A percentile compares a stretch with the other conserved stretches of the same genome.
Conservation (phyloP, 2,888 invertebrate species). For the Brachylomia viminalis region DNA sequence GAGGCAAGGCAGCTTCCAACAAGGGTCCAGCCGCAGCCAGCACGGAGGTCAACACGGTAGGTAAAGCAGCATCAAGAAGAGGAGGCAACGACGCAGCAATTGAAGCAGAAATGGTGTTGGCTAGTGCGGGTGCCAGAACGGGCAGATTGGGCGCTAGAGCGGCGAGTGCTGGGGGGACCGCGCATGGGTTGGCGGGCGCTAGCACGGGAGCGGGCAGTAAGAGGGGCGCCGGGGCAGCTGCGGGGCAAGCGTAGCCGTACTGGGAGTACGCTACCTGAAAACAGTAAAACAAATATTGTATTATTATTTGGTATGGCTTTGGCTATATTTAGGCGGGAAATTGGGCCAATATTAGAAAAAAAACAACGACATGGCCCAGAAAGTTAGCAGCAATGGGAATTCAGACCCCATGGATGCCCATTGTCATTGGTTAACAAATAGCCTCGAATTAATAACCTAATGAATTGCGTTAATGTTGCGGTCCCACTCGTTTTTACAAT, state of each 20-base stretch:
- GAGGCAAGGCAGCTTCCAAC: slow-evolving; percentile 69
- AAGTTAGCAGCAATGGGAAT: background rate
- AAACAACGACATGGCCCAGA: no score
- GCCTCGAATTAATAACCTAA: background rate
- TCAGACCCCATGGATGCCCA: background rate
- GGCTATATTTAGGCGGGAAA: no score
- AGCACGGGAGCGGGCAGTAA: slow-evolving; percentile 35
- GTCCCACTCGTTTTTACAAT: background rate
- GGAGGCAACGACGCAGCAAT: slow-evolving; percentile 70
- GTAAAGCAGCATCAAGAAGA: slow-evolving; percentile 75
- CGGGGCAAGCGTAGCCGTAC: slow-evolving; percentile 41
- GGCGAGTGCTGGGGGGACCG: slow-evolving; percentile 58
- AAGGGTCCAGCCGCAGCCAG: slow-evolving; percentile 75
- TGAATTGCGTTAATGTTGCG: background rate
- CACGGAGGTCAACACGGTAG: slow-evolving; percentile 75
- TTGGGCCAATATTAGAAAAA: background rate
- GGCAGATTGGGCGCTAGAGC: slow-evolving; percentile 70
- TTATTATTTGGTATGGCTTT: background rate
- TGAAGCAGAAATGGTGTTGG: slow-evolving; percentile 68
- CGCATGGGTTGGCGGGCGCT: slow-evolving; percentile 33
- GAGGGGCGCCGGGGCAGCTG: slow-evolving; percentile 49
- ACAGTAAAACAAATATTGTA: background rate
- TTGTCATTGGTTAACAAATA: background rate
- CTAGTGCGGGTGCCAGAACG: slow-evolving; percentile 68
- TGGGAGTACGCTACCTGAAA: slow-evolving; percentile 54